A percentile compares a stretch with the other conserved stretches of the same genome.
These are phyloP conservation scores for Struthio camelus DNA, from an alignment of 2,113 vertebrate species.

Conservation along the genomic window DNA sequence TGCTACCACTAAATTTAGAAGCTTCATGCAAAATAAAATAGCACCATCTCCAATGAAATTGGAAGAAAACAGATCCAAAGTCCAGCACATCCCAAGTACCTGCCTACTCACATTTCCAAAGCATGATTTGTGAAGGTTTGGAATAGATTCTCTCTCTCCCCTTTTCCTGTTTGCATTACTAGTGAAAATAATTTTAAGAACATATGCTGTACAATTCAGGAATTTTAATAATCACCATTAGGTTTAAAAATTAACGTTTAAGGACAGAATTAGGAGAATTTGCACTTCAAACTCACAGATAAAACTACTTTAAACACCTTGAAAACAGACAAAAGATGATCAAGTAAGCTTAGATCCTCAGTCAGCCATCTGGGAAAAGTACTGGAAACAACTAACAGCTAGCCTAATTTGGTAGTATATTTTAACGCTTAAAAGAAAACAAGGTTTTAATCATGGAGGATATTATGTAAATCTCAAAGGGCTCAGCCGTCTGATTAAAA, in stretches of 20 bases:
- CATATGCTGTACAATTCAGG: background rate
- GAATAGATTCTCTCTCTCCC: background rate
- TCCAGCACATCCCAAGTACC: background rate
- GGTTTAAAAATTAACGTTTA: background rate
- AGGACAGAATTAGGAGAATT: background rate
- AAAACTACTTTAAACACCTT: background rate
- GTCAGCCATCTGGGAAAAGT: background rate
- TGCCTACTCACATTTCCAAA: slow-evolving; percentile 10
- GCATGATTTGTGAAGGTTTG: background rate
- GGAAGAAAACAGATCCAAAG: background rate
- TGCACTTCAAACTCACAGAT: background rate
- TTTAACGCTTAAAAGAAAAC: background rate
- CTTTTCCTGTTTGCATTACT: background rate
- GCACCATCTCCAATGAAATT: background rate
- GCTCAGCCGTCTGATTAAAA: background rate
- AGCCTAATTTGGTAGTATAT: background rate
- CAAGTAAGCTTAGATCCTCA: background rate
- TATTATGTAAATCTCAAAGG: background rate
- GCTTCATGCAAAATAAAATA: background rate
- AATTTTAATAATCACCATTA: background rate
- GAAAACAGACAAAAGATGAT: background rate
- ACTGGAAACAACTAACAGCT: background rate
- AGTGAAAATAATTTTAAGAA: background rate
- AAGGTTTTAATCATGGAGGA: background rate
- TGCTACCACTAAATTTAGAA: slow-evolving; percentile 12